Conservation (phyloP, 2,888 invertebrate species). For the Nomada hirtipes region DNA sequence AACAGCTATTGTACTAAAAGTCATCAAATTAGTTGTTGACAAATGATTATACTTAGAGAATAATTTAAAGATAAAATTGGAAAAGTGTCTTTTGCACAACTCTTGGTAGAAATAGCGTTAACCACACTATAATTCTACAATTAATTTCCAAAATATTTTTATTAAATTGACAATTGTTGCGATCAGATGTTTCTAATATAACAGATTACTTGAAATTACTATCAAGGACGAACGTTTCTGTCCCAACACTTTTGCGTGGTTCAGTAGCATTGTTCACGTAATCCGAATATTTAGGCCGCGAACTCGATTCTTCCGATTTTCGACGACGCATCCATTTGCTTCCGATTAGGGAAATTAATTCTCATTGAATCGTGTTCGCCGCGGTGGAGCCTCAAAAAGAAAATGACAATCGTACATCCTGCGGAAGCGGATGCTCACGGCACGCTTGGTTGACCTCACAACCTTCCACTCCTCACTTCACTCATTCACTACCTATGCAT, state of each 20-base stretch:
- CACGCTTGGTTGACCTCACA: conserved; percentile 78
- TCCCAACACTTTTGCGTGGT: background rate
- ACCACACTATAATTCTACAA: too few relatives aligned
- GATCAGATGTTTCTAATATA: too few relatives aligned
- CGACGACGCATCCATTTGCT: conserved; percentile 22
- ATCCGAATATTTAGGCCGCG: background rate
- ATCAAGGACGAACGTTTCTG: background rate
- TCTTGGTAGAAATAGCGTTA: too few relatives aligned
- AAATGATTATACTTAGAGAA: too few relatives aligned
- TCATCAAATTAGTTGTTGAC: too few relatives aligned
- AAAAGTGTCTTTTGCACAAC: too few relatives aligned
- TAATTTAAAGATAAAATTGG: too few relatives aligned
- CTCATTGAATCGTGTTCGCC: conserved; percentile 29
- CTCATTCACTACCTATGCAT: conserved; percentile 42
- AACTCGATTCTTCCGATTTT: background rate
- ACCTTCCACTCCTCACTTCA: conserved; percentile 58
- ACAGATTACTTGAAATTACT: background rate
- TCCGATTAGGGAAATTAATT: conserved; percentile 41
- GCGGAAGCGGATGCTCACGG: conserved; percentile 81
- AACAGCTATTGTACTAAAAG: too few relatives aligned
- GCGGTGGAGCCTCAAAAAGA: conserved; percentile 61
- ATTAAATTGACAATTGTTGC: too few relatives aligned
- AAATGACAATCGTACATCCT: conserved; percentile 78
- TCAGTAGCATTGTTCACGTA: background rate
- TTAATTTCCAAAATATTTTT: too few relatives aligned